Evolutionary conservation across 1,140 invertebrate species (phyloP), one percentile per base, ranked within the genome.

Genomic region (Halesus radiatus): DNA sequence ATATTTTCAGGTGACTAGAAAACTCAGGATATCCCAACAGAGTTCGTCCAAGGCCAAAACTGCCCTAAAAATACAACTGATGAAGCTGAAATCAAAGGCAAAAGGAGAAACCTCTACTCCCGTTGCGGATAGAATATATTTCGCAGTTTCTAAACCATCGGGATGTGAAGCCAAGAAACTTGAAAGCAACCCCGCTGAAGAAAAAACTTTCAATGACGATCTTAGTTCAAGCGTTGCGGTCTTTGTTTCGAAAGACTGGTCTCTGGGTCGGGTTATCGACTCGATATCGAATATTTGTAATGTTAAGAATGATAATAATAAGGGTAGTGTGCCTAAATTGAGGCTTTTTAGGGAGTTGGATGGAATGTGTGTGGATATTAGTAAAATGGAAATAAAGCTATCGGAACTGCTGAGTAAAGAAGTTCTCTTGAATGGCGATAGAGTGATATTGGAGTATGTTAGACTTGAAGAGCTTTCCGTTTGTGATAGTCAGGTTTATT

Each of bases 31-130:
- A 23, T 73, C 73, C 13, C 79, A 83, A 60, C 53, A 81, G 60
- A 68, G 77, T 3, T 77, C 73, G 1, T 52, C 79, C 4, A 81
- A 81, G 77, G 79, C 82, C 18, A 81, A 81, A 74, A 83, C 80
- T 8, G 82, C 82, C 18, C 45, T 83, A 3, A 83, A 83, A 66
- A 75, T 83, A 32, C 82, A 79, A 37, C 60, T 83, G 18, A 83
- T 83, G 82, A 83, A 83, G 62, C 23, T 83, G 8, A 83, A 83
- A 81, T 81, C 79, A 2, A 83, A 80, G 52, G 82, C 82, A 10
- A 79, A 79, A 62, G 82, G 82, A 5, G 79, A 81, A 80, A 52
- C 78, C 26, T 56, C 53, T 5, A 70, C 80, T 8, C 74, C 82
- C 15, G 23, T 29, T 22, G 20, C 50, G 22, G 78, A 83, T 66